These are phyloP conservation scores for Crioceris asparagi DNA, from an alignment of 2,888 invertebrate species.

Conservation along the genomic window DNA sequence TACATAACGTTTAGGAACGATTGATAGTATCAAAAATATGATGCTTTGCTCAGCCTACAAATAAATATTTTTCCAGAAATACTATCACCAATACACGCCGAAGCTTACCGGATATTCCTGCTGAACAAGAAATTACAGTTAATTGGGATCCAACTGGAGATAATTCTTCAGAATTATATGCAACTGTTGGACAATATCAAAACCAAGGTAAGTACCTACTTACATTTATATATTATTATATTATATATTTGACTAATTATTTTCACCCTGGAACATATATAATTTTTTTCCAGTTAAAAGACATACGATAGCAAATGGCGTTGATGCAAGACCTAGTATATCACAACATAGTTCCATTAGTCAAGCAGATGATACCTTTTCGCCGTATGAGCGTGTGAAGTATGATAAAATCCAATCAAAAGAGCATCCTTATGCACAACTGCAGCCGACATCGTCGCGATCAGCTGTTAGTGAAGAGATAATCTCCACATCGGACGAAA, in stretches of 20 bases:
- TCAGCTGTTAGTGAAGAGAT: conserved; percentile 21
- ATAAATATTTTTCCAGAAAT: conserved; percentile 15
- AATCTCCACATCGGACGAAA: conserved; percentile 19
- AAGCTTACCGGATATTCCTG: conserved; percentile 76
- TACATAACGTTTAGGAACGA: too few species aligned
- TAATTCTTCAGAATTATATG: conserved; percentile 75
- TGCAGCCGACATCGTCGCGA: conserved; percentile 43
- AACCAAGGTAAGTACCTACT: conserved; percentile 13
- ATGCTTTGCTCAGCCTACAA: too few species aligned
- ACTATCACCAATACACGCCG: conserved; percentile 50
- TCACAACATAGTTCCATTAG: conserved; percentile 52
- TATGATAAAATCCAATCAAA: conserved; percentile 46
- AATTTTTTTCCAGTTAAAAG: conserved; percentile 25
- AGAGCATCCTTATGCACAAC: conserved; percentile 65
- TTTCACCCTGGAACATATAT: neutral
- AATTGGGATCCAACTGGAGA: conserved; percentile 46
- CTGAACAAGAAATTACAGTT: conserved; percentile 39
- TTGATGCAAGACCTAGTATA: conserved; percentile 41
- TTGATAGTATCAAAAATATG: too few species aligned
- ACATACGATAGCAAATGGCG: conserved; percentile 30
- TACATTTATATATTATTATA: neutral
- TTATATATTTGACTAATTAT: neutral
- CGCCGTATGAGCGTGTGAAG: conserved; percentile 56
- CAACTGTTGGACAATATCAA: conserved; percentile 52
- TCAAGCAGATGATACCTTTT: conserved; percentile 39